A percentile compares a stretch with the other conserved stretches of the same genome.
These are phyloP conservation scores for Hofmannophila pseudospretella DNA, from an alignment of 2,888 invertebrate genomes.

Conservation along the genomic window DNA sequence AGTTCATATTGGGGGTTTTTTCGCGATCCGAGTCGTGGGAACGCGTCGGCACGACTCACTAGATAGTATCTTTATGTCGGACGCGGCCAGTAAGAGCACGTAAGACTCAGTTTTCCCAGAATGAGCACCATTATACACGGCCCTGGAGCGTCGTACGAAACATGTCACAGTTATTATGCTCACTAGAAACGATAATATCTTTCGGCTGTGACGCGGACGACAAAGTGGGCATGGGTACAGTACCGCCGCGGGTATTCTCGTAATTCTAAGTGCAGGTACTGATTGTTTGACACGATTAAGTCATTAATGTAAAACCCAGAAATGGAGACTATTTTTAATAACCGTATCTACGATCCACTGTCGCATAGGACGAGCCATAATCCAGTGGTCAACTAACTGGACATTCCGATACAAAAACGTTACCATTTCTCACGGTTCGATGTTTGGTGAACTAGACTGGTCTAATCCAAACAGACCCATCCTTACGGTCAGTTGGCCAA, in stretches of 20 bases:
- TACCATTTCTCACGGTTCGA: slow-evolving; percentile 60
- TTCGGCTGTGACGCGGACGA: slow-evolving; percentile 56
- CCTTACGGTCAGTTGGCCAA: slow-evolving; percentile 68
- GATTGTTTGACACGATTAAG: slow-evolving; percentile 59
- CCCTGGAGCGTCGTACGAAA: slow-evolving; percentile 63
- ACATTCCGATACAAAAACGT: slow-evolving; percentile 31
- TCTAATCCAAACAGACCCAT: slow-evolving; percentile 56
- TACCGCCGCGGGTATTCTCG: slow-evolving; percentile 41
- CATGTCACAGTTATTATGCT: slow-evolving; percentile 77
- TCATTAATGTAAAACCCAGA: slow-evolving; percentile 23
- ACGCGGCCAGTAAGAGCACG: slow-evolving; percentile 53
- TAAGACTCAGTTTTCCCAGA: slow-evolving; percentile 66
- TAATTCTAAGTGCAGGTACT: slow-evolving; percentile 38
- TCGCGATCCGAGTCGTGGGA: slow-evolving; percentile 64
- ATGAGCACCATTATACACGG: slow-evolving; percentile 65
- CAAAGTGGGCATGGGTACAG: slow-evolving; percentile 28
- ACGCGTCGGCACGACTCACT: slow-evolving; percentile 38
- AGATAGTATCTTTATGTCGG: slow-evolving; percentile 67
- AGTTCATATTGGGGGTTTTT: slow-evolving; percentile 37
- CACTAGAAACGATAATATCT: slow-evolving; percentile 72
- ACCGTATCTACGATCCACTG: slow-evolving; percentile 4
- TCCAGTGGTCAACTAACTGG: slow-evolving; percentile 16
- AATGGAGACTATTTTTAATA: slow-evolving; percentile 9
- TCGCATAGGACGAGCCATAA: neutral
- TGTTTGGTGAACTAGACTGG: slow-evolving; percentile 53